Percentiles rank a stretch among this genome's conserved stretches.
Evolutionary conservation across 2,797 vertebrate genomes (phyloP).

Genomic region (Coregonus ussuriensis): DNA sequence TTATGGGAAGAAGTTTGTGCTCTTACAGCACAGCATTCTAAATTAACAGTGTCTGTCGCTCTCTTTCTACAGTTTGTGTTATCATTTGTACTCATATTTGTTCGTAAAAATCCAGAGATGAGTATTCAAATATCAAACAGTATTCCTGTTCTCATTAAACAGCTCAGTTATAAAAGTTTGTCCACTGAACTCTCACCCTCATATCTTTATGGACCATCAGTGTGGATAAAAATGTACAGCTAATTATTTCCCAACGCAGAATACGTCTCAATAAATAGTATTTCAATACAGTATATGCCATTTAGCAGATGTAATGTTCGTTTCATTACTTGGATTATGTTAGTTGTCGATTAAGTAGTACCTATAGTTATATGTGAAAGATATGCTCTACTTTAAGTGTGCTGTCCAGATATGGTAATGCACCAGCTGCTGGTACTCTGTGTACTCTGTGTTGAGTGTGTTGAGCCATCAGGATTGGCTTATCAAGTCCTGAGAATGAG

Average conservation of each 20-base stretch:
- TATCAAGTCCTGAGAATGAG: neutral
- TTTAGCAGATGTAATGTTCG: neutral
- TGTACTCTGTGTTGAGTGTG: neutral
- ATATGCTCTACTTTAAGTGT: neutral
- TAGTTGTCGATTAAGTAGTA: neutral
- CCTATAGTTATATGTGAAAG: neutral
- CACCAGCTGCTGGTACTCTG: neutral
- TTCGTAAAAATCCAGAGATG: neutral
- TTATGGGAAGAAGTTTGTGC: neutral
- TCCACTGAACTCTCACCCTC: neutral
- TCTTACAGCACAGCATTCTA: neutral
- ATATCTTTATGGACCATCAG: neutral
- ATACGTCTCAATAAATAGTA: neutral
- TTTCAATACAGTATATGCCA: neutral
- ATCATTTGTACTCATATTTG: neutral
- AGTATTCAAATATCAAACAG: conserved; percentile 3
- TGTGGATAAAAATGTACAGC: neutral
- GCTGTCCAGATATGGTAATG: neutral
- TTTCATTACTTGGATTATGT: neutral
- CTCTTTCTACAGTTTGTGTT: conserved; percentile 4
- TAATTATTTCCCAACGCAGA: neutral
- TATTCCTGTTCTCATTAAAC: neutral
- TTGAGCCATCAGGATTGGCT: neutral
- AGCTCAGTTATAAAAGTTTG: neutral
- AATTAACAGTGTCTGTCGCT: neutral